A percentile compares a stretch with the other conserved stretches of the same genome.
Conservation (phyloP, 2,113 vertebrate genomes). For the Vidua chalybeata region DNA sequence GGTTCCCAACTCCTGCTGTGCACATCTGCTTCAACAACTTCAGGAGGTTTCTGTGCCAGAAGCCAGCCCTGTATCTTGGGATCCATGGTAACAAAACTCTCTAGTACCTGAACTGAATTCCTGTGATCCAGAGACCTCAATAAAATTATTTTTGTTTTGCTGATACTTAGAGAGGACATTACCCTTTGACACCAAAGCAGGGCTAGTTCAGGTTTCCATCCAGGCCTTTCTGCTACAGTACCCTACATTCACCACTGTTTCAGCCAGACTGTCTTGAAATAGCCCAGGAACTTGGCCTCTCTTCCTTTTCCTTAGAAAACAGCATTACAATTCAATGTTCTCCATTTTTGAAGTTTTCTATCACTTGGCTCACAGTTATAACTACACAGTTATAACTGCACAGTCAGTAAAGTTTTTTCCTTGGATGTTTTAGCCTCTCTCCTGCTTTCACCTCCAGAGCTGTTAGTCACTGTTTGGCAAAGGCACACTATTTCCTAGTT, state of each 20-base stretch:
- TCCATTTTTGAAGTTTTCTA: neutral
- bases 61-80: neutral
- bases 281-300: neutral
- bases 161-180: neutral
- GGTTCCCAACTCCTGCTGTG: fast-evolving
- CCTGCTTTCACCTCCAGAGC: neutral
- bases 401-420: neutral
- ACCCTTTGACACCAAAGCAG: neutral
- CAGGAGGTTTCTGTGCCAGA: neutral
- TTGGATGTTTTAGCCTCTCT: neutral
- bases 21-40: neutral
- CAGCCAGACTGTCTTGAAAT: neutral
- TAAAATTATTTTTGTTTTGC: neutral
- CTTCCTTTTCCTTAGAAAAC: neutral
- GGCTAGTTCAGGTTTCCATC: neutral
- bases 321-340: neutral
- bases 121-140: neutral
- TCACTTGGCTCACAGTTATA: neutral
- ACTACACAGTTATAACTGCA: neutral
- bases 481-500: neutral
- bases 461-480: conserved; percentile 3
- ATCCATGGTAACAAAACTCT: neutral
- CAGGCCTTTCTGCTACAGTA: neutral
- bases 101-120: neutral
- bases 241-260: neutral